Conservation (phyloP, 1,140 invertebrate species). For the Scaptomyza hsui region DNA sequence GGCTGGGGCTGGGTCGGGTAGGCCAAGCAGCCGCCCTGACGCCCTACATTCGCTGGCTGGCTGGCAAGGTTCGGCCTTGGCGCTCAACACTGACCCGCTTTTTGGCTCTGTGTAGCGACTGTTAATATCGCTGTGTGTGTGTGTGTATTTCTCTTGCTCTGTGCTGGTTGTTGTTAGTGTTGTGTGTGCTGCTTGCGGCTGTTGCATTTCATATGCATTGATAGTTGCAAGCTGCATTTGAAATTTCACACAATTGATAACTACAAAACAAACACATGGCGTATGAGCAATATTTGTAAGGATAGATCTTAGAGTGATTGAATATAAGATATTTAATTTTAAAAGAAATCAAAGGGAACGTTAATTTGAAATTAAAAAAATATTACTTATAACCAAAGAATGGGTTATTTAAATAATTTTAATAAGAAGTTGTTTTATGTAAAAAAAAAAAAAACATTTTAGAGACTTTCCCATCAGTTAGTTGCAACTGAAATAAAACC, state of each 20-base stretch:
- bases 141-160: slow-evolving; percentile 36
- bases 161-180: slow-evolving; percentile 17
- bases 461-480: too few relatives aligned
- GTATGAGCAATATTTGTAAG: slow-evolving; percentile 36
- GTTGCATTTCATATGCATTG: slow-evolving; percentile 42
- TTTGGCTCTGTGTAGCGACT: slow-evolving; percentile 29
- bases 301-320: too few relatives aligned
- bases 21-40: slow-evolving; percentile 65
- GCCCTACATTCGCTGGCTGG: slow-evolving; percentile 68
- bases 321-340: too few relatives aligned
- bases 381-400: too few relatives aligned
- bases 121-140: slow-evolving; percentile 4
- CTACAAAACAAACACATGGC: slow-evolving; percentile 7
- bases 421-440: too few relatives aligned
- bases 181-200: slow-evolving; percentile 17
- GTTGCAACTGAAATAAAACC: too few relatives aligned
- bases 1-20: slow-evolving; percentile 29
- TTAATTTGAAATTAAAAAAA: too few relatives aligned
- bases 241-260: slow-evolving; percentile 31
- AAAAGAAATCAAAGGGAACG: too few relatives aligned
- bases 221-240: slow-evolving; percentile 24
- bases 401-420: too few relatives aligned
- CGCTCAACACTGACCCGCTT: slow-evolving; percentile 80
- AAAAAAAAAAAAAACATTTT: too few relatives aligned
- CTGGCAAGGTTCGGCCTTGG: slow-evolving; percentile 78